phyloP scores from a whole-genome alignment of 2,113 vertebrate genomes.

The Zosterops japonicus region DNA sequence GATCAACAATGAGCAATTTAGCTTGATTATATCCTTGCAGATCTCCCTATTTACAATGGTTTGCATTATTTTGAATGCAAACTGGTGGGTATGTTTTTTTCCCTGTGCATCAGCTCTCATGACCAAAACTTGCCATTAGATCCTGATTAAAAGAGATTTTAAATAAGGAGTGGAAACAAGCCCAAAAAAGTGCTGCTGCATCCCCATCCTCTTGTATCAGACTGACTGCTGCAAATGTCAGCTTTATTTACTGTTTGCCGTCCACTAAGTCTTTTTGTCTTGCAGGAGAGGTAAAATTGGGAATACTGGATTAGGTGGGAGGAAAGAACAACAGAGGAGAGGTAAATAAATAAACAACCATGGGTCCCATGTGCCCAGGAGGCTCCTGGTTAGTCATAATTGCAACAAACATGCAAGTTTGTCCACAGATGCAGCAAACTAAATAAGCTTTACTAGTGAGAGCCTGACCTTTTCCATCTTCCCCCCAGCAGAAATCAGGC shows the following conservation, averaged over 20 bases:
- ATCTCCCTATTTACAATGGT: conserved; percentile 29
- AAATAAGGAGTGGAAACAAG: not conserved
- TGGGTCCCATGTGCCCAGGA: not conserved
- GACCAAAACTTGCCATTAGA: conserved; percentile 33
- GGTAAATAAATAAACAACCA: not conserved
- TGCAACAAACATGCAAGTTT: not conserved
- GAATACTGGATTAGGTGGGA: not conserved
- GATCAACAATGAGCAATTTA: conserved; percentile 47
- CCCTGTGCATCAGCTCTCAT: not conserved
- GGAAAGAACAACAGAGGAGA: not conserved
- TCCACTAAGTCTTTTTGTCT: not conserved
- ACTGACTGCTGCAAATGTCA: conserved; percentile 1
- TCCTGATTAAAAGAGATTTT: conserved; percentile 35
- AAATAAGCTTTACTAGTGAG: conserved; percentile 7
- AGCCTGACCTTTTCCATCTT: conserved; percentile 55
- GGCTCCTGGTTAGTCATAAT: not conserved
- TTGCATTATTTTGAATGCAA: conserved; percentile 41
- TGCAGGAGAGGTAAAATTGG: not conserved
- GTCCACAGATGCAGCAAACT: not conserved
- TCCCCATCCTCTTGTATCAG: not conserved
- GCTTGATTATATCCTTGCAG: conserved; percentile 42
- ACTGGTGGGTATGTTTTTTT: not conserved
- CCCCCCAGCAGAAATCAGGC: conserved; percentile 33
- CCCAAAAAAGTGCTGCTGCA: not conserved
- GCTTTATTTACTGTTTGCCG: conserved; percentile 8